phyloP scores from a whole-genome alignment of 2,888 invertebrate species.

The Tetrapedia diversipes region DNA sequence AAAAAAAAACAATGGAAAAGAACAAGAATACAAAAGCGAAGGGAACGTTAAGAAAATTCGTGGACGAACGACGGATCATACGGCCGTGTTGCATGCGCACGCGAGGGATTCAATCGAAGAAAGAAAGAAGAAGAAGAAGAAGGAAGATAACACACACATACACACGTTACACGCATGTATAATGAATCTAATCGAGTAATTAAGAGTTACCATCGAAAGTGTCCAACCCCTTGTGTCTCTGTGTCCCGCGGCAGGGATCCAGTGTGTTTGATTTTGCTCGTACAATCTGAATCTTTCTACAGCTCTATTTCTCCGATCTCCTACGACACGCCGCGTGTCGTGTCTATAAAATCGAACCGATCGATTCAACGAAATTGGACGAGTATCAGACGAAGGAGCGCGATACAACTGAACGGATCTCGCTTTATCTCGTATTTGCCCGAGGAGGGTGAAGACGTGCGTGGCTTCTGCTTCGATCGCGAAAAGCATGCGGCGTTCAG shows the following conservation, averaged over 20 bases:
- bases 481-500: no score
- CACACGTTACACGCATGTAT: conserved; percentile 9
- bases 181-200: conserved; percentile 18
- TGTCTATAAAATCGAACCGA: conserved; percentile 30
- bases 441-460: not conserved
- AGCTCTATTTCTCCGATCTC: conserved; percentile 45
- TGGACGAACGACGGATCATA: conserved; percentile 12
- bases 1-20: not conserved
- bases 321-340: conserved; percentile 24
- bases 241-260: conserved; percentile 20
- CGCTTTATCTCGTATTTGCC: not conserved
- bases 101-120: no score
- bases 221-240: conserved; percentile 30
- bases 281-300: conserved; percentile 60
- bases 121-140: no score
- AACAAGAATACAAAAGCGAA: no score
- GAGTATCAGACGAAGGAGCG: conserved; percentile 17
- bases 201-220: conserved; percentile 30
- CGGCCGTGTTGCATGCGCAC: conserved; percentile 25
- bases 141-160: not conserved
- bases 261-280: conserved; percentile 61
- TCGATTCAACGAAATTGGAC: conserved; percentile 44
- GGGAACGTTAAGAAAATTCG: not conserved
- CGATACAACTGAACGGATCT: not conserved
- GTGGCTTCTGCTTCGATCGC: not conserved